Base-by-base conservation (phyloP, 2,113 vertebrate species). In the Corythaeola cristata region DNA sequence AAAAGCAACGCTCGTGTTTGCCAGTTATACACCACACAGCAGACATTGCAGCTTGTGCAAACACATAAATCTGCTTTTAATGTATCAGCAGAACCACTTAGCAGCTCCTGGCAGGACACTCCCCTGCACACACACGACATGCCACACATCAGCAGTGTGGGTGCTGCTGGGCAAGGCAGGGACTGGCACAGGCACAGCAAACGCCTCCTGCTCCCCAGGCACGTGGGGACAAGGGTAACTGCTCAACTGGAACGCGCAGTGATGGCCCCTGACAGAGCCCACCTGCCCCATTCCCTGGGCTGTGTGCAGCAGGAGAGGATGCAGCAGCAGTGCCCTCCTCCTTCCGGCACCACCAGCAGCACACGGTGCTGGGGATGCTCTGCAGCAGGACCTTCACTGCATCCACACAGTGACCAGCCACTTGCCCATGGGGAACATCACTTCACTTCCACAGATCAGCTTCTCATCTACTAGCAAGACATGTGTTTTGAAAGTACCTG, bases 71-170 rank as follows among this genome's bases (percentile, higher is more conserved):
- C 41, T 67, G 63, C 52, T 85, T 75, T 71, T n/a, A 76, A 55
- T 5, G 5, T 49, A 64, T n/a, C 47, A 58, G 69, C 58, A 72
- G 69, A 91, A 56, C 27, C 39, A 59, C n/a, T 47, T 9, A 47
- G 24, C 4, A 1, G 52, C 45, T 94, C 23, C 83, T 60, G 39
- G 77, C 59, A 49, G 59, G 45, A 72, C 15, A 37, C 3, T 1
- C 19, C 32, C n/a, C 21, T 26, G 33, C 52, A 59, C 24, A 21
- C 30, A n/a, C 41, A 17, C 58, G 64, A 30, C 13, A 27, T 0
- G 1, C n/a, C 13, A 27, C 0, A 1, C 20, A 18, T n/a, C 0
- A 0, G 32, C 37, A 30, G 19, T 5, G 1, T 17, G 7, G 22
- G n/a, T 27, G 27, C 47, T 24, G 35, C 17, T 41, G 62, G 50